Percentiles rank a stretch among this genome's conserved stretches.
These are phyloP conservation scores for Macropus fuliginosus DNA, from an alignment of 2,797 vertebrate species.

Conservation along the genomic window DNA sequence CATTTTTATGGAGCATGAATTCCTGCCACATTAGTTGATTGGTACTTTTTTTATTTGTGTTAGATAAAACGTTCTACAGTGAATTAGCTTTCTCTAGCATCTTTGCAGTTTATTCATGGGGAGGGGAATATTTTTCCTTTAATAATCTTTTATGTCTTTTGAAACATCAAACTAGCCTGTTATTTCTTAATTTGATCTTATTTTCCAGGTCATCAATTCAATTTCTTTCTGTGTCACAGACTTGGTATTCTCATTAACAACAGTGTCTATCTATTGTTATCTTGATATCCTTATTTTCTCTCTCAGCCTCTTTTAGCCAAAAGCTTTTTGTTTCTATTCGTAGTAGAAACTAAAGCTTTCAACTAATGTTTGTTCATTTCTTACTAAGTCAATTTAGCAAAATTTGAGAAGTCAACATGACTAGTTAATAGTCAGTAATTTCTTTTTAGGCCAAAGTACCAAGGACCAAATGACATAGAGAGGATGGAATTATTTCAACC, in stretches of 20 bases:
- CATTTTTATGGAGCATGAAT: constrained; percentile 37
- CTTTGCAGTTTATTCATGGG: constrained; percentile 23
- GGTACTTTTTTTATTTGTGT: constrained; percentile 43
- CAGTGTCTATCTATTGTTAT: constrained; percentile 56
- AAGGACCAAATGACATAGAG: constrained; percentile 6
- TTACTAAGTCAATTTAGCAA: constrained; percentile 61
- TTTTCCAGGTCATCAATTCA: constrained; percentile 67
- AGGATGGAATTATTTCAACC: constrained; percentile 18
- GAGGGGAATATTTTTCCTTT: constrained; percentile 39
- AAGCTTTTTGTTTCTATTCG: constrained; percentile 58
- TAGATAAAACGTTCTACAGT: constrained; percentile 34
- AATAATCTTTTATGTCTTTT: constrained; percentile 19
- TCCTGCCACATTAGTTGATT: constrained; percentile 15
- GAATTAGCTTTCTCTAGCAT: constrained; percentile 35
- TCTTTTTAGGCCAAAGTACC: constrained; percentile 42
- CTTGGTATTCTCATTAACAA: constrained; percentile 49
- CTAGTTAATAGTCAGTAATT: constrained; percentile 47
- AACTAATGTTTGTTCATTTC: constrained; percentile 55
- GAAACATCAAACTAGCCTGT: constrained; percentile 39
- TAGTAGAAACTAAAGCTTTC: constrained; percentile 37
- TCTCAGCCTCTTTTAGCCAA: constrained; percentile 30
- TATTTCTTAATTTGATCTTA: constrained; percentile 70
- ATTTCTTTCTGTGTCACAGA: constrained; percentile 59
- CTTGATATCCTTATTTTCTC: constrained; percentile 63
- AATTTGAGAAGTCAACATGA: constrained; percentile 48